phyloP scores from a whole-genome alignment of 2,888 invertebrate species.

The Eucera pruinosa region DNA sequence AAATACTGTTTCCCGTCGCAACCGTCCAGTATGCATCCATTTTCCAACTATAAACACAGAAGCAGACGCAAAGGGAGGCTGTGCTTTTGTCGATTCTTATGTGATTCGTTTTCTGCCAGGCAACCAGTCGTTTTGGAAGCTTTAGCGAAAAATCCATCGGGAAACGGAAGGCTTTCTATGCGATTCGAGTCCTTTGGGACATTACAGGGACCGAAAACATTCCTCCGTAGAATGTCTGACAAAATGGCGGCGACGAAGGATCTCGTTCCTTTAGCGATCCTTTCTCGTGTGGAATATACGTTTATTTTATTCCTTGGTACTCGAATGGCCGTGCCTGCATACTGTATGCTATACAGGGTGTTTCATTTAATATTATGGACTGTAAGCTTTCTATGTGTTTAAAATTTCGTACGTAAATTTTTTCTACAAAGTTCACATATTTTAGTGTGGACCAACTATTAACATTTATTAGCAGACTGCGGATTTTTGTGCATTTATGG shows the following conservation, averaged over 20 bases:
- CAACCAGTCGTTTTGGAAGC: conserved; percentile 50
- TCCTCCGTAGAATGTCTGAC: conserved; percentile 30
- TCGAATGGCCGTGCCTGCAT: no score
- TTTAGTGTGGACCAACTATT: no score
- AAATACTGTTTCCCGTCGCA: conserved; percentile 52
- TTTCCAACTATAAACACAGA: conserved; percentile 15
- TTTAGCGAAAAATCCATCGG: conserved; percentile 69
- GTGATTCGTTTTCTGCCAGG: conserved; percentile 30
- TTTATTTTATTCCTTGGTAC: no score
- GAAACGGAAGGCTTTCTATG: conserved; percentile 59
- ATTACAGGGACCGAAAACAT: conserved; percentile 38
- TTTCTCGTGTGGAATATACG: neutral
- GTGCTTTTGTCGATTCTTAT: conserved; percentile 32
- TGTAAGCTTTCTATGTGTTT: no score
- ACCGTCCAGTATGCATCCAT: conserved; percentile 24
- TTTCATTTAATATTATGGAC: no score
- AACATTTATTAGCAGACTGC: no score
- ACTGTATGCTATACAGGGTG: no score
- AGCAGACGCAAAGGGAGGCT: conserved; percentile 7
- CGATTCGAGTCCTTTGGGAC: conserved; percentile 54
- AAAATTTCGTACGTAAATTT: no score
- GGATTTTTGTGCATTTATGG: no score
- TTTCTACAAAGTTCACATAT: no score
- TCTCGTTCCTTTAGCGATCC: conserved; percentile 30
- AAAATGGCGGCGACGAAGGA: conserved; percentile 26